A percentile compares a stretch with the other conserved stretches of the same genome.
Conservation (phyloP, 2,797 vertebrate species). For the Acipenser oxyrinchus region DNA sequence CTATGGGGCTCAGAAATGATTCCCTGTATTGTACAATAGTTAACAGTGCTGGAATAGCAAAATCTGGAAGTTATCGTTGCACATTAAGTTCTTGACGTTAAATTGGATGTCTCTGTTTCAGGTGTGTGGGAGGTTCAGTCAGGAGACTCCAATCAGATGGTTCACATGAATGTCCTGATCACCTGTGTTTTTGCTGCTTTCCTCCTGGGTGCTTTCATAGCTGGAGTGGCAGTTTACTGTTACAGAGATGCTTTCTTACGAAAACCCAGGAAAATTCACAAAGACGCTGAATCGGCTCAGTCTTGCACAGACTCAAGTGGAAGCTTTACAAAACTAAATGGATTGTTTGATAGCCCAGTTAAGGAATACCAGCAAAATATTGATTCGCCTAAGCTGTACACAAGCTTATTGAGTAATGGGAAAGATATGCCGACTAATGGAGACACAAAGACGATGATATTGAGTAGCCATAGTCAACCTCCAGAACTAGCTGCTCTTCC, state of each 20-base stretch:
- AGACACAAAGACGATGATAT: constrained; percentile 82
- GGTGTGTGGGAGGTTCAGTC: constrained; percentile 92
- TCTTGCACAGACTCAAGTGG: constrained; percentile 89
- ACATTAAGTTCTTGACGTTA: too few species aligned
- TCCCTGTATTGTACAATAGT: too few species aligned
- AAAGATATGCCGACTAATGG: constrained; percentile 74
- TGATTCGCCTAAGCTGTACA: constrained; percentile 88
- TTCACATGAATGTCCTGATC: constrained; percentile 98
- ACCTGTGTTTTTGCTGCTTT: constrained; percentile 94
- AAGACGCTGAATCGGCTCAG: constrained; percentile 85
- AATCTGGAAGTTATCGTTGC: too few species aligned
- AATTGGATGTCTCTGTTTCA: constrained; percentile 50
- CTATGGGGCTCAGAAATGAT: too few species aligned
- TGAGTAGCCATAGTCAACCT: constrained; percentile 78
- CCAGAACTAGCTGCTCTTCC: constrained; percentile 90
- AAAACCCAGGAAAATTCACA: constrained; percentile 83
- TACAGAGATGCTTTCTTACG: constrained; percentile 84
- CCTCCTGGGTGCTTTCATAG: constrained; percentile 88
- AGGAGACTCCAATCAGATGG: constrained; percentile 93
- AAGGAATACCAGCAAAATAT: constrained; percentile 92
- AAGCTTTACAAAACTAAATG: constrained; percentile 90
- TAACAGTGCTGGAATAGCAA: too few species aligned
- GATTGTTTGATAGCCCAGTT: constrained; percentile 90
- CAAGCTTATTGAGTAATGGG: constrained; percentile 79
- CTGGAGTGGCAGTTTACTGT: constrained; percentile 91